Evolutionary conservation across 1,140 invertebrate species (phyloP), one percentile per base, ranked within the genome.

Genomic region (Macrobrachium rosenbergii): DNA sequence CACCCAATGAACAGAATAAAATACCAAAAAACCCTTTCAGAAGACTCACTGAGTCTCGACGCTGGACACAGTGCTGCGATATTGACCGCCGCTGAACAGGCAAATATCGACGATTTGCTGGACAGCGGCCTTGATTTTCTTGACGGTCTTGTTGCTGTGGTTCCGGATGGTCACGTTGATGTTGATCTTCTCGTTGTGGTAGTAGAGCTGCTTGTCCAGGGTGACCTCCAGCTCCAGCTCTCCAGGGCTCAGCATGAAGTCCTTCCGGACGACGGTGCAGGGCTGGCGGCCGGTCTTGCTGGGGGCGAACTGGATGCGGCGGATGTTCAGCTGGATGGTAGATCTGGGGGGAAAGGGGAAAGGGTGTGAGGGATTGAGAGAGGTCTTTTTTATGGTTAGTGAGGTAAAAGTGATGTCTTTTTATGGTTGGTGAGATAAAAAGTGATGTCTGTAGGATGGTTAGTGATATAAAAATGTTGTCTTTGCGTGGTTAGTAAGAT

Each of bases 61-160:
- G 89, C 96, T 96, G 76, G 98, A 97, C 45, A 99, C 98, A 8
- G 97, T 95, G 88, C 98, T 98, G 75, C 98, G 94, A 92, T 99
- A 99, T 92, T 99, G 97, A 19, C 98, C 98, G 91, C 98, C 99
- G 91, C 98, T 98, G 93, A 99, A 99, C 59, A 99, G 95, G 88
- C 99, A 97, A 87, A 99, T 98, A 92, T 99, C 98, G 52, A 99
- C 98, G 83, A 97, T 96, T 92, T 99, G 99, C 91, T 98, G 96
- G 28, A 99, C 95, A 92, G 96, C 94, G 8, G 95, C 95, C 92
- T 96, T 99, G 73, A 99, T 96, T 93, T 99, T 99, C 94, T 99
- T 99, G 21, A 99, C 98, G 21, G 97, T 98, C 93, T 99, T 99
- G 92, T 99, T 99, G 91, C 98, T 99, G 92, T 99, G 98, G 92